phyloP scores from a whole-genome alignment of 2,113 vertebrate genomes.

The Microcebus griseorufus region DNA sequence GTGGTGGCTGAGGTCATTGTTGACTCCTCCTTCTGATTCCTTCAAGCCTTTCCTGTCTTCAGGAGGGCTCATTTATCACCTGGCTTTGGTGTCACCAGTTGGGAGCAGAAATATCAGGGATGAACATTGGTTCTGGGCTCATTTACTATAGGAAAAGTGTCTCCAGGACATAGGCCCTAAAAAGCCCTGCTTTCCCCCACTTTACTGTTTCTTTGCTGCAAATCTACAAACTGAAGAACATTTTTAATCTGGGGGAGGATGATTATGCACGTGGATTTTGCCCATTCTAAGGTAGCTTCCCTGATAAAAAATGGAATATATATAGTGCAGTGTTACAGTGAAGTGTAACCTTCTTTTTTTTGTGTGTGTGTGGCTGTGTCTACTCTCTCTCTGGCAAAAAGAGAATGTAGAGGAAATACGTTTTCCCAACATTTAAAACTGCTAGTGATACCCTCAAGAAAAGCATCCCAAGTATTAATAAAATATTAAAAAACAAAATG shows the following conservation, averaged over 20 bases:
- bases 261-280: neutral
- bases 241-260: neutral
- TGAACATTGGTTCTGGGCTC: neutral
- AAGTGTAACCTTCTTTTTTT: neutral
- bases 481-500: constrained; percentile 28
- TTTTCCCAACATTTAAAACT: constrained; percentile 39
- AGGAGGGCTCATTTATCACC: neutral
- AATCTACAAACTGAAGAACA: neutral
- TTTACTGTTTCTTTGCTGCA: neutral
- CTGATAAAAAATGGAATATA: neutral
- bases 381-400: neutral
- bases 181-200: neutral
- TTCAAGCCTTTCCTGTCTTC: neutral
- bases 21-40: neutral
- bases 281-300: neutral
- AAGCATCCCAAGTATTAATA: neutral
- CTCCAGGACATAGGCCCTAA: neutral
- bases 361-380: neutral
- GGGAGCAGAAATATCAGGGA: neutral
- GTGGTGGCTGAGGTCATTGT: neutral
- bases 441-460: neutral
- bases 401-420: neutral
- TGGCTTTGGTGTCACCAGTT: neutral
- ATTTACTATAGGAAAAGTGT: neutral
- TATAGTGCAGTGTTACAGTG: neutral